Evolutionary conservation across 2,113 vertebrate genomes (phyloP).

Genomic region (Microtus ochrogaster): DNA sequence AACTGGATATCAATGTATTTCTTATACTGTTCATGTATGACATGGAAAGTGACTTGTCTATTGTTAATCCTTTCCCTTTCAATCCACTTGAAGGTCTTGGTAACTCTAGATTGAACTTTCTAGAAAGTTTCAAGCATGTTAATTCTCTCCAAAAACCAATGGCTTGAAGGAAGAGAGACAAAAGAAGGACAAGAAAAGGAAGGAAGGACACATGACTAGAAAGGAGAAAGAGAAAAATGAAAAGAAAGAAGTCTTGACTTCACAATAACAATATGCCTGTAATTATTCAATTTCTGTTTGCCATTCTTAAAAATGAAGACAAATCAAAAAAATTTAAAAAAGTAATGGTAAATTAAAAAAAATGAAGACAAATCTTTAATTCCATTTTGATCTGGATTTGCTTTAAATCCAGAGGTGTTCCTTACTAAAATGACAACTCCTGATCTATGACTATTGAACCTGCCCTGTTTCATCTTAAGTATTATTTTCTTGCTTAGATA

Average conservation of each 20-base stretch:
- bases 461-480: not conserved
- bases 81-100: not conserved
- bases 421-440: not conserved
- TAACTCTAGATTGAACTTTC: not conserved
- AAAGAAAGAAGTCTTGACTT: not conserved
- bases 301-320: not conserved
- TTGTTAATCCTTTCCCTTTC: not conserved
- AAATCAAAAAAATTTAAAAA: not conserved
- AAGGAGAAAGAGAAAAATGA: fast-evolving
- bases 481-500: not conserved
- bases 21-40: not conserved
- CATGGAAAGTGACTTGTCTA: not conserved
- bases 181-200: fast-evolving
- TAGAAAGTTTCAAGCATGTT: not conserved
- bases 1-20: not conserved
- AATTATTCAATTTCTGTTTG: not conserved
- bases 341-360: too few relatives aligned
- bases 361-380: not conserved
- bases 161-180: not conserved
- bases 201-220: not conserved
- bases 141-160: not conserved
- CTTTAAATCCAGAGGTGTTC: not conserved
- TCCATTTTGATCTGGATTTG: not conserved
- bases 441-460: not conserved
- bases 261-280: not conserved